Evolutionary conservation across 2,888 invertebrate genomes (phyloP), one percentile per base, ranked within the genome.

Genomic region (Apamea sordens): DNA sequence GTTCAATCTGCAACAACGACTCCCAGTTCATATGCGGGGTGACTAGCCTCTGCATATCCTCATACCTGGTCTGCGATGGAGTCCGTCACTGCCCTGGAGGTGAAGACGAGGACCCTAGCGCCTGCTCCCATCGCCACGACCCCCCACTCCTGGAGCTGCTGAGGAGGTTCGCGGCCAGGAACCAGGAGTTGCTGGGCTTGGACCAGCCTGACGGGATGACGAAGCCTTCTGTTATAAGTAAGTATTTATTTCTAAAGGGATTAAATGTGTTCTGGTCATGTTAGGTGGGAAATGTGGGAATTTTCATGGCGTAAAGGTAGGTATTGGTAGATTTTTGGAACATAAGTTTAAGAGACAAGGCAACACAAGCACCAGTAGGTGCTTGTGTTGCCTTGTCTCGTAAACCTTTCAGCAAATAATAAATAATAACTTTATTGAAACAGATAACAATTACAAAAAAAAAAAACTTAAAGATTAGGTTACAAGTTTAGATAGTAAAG

Each of bases 1-100:
- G 96, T 28, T 89, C 94, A 83, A 91, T 94, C 41, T 97, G 97
- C 93, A 94, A 91, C 89, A 94, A 95, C 80, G 94, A 95, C 15
- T 94, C 95, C 53, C 95, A 96, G 85, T 96, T 95, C 90, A 88
- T 90, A 13, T 97, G 97, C 86, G 96, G 96, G 0, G 83, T 91
- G 59, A 96, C 96, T 32, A 93, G 94, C 84, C 95, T 98, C 68
- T 98, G 98, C 93, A 97, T 98, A 76, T 97, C 98, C 1, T 97
- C 97, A 73, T 97, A 97, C 89, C 94, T 98, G 84, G 97, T 97
- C 32, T 98, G 98, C 92, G 98, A 98, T 88, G 98, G 98, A 18
- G 97, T 97, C 41, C 95, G 97, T 2, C 98, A 98, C 91, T 98
- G 98, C 86, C 98, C 98, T 0, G 97, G 97, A 0, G 97, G 97